A percentile compares a stretch with the other conserved stretches of the same genome.
Evolutionary conservation across 2,113 vertebrate species (phyloP).

Genomic region (Perca schrenkii): DNA sequence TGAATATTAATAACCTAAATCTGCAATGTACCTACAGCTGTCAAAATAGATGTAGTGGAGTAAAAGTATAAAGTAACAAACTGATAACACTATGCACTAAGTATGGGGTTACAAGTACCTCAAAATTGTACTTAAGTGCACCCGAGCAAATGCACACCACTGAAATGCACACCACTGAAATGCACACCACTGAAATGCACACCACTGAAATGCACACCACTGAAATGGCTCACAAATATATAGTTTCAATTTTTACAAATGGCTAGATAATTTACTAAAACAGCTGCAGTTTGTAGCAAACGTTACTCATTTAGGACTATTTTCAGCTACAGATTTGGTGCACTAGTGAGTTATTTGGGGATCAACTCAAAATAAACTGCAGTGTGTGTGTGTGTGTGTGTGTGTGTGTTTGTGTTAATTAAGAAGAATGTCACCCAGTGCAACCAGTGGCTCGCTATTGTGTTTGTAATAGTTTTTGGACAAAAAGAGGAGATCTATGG

Average conservation of each 20-base stretch:
- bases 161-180: neutral
- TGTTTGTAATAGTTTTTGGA: neutral
- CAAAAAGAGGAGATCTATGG: neutral
- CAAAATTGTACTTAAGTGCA: neutral
- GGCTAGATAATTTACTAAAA: neutral
- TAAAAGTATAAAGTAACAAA: neutral
- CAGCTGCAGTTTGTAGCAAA: neutral
- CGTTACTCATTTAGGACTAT: neutral
- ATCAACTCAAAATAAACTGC: neutral
- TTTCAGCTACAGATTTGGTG: conserved; percentile 4
- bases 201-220: neutral
- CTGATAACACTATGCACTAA: neutral
- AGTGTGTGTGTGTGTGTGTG: neutral
- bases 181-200: neutral
- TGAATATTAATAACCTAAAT: too few species aligned
- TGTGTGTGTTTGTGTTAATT: neutral
- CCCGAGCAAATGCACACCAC: too few species aligned
- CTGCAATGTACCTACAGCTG: neutral
- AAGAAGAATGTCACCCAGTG: neutral
- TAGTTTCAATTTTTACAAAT: neutral
- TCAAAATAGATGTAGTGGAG: neutral
- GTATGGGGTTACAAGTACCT: neutral
- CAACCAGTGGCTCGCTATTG: neutral
- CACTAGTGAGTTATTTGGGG: neutral
- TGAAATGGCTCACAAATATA: neutral